Evolutionary conservation across 2,888 invertebrate genomes (phyloP).

Genomic region (Euzophera pinguis): DNA sequence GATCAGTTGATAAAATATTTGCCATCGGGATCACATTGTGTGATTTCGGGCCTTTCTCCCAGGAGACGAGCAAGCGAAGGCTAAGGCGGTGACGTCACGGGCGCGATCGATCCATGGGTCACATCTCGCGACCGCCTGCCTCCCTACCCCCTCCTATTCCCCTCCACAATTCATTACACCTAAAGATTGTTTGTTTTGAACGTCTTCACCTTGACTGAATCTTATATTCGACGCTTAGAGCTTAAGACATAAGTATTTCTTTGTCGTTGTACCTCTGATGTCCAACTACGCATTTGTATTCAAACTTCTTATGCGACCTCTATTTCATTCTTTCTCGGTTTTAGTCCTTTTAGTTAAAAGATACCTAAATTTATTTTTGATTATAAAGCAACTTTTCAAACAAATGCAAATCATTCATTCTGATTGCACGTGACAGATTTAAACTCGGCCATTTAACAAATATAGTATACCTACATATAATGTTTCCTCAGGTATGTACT

Average conservation of each 20-base stretch:
- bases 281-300: too few species aligned
- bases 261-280: too few species aligned
- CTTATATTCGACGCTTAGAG: slow-evolving; percentile 13
- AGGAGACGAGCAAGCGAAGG: slow-evolving; percentile 37
- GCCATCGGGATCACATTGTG: slow-evolving; percentile 6
- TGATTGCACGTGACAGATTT: too few species aligned
- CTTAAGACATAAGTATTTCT: neutral
- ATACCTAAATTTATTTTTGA: too few species aligned
- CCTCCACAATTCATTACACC: slow-evolving; percentile 19
- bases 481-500: too few species aligned
- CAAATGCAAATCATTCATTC: too few species aligned
- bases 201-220: slow-evolving; percentile 26
- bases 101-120: slow-evolving; percentile 54
- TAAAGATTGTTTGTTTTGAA: slow-evolving; percentile 39
- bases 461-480: too few species aligned
- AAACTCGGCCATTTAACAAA: too few species aligned
- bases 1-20: slow-evolving; percentile 18
- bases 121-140: slow-evolving; percentile 30
- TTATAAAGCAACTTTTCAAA: too few species aligned
- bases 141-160: slow-evolving; percentile 26
- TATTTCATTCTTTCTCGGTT: too few species aligned
- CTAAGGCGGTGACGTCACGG: slow-evolving; percentile 71
- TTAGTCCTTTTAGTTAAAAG: too few species aligned
- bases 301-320: too few species aligned
- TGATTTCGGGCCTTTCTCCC: slow-evolving; percentile 21